phyloP scores from a whole-genome alignment of 2,797 vertebrate genomes.

The Hephaestus fuliginosus region DNA sequence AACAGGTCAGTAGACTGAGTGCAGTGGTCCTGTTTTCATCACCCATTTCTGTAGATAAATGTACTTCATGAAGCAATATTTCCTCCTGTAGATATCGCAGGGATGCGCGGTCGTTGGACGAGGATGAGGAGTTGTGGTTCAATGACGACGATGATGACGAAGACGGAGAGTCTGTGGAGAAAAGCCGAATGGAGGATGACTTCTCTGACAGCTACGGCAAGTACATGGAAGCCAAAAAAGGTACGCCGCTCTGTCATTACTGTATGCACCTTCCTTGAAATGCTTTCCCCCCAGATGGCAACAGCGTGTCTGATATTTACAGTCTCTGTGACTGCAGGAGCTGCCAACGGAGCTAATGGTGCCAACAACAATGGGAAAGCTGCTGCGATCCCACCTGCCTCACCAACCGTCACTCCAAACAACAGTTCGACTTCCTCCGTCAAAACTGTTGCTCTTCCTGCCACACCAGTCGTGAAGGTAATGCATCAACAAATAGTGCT shows the following conservation, averaged over 20 bases:
- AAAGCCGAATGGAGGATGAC: constrained; percentile 94
- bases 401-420: constrained; percentile 88
- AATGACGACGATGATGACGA: constrained; percentile 98
- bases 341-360: constrained; percentile 92
- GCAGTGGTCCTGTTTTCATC: neutral
- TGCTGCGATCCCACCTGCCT: constrained; percentile 85
- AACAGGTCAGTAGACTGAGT: constrained; percentile 87
- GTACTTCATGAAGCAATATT: neutral
- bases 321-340: constrained; percentile 86
- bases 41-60: neutral
- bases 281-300: constrained; percentile 82
- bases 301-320: constrained; percentile 86
- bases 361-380: constrained; percentile 90
- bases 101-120: constrained; percentile 93
- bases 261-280: constrained; percentile 41
- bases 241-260: constrained; percentile 71
- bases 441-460: constrained; percentile 88
- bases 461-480: constrained; percentile 93
- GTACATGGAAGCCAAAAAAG: constrained; percentile 99
- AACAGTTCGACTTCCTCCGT: constrained; percentile 89
- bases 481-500: neutral
- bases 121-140: constrained; percentile 98
- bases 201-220: constrained; percentile 98
- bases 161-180: constrained; percentile 93
- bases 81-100: constrained; percentile 90